Base-by-base conservation (phyloP, 2,113 vertebrate species). In the Apodemus speciosus region DNA sequence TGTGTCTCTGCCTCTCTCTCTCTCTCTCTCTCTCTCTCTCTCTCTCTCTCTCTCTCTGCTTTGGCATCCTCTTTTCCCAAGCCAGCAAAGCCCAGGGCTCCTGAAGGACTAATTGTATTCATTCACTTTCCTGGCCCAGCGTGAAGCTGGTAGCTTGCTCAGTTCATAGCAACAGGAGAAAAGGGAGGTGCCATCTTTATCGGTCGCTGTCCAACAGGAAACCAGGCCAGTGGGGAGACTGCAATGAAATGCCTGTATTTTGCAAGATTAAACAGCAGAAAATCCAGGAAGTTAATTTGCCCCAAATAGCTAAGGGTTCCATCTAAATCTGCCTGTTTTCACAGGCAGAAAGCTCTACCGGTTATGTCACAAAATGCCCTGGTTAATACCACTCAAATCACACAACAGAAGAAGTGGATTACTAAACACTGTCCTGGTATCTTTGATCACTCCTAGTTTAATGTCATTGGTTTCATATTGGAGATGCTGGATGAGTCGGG, bases 81-180 rank as follows among this genome's bases (percentile, higher is more conserved):
- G 20, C 96, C 96, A 92, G 93, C 92, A 95, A 96, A 97, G 97
- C 94, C 79, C 95, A 97, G 89, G 96, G 97, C 97, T 98, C 97
- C 96, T 97, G 93, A 98, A 98, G 98, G 97, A 98, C 97, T 98
- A 98, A 99, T 98, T 98, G 98, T 98, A 98, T 98, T 98, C 97
- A 98, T 98, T 98, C 97, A 97, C 98, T 98, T 98, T 98, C 97
- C 97, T 95, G 95, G 97, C 98, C 96, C 98, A 98, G 98, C 98
- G 94, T 96, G 98, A 96, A 97, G 85, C 96, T 98, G 91, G 97
- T 97, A 97, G 97, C 97, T 97, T 96, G 95, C 96, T 96, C 97
- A 95, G 95, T 96, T 97, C 97, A 96, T 91, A 97, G 95, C 97
- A 97, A 98, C 95, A 98, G 90, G 95, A 81, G 15, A 96, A 86